Conservation (phyloP, 2,797 vertebrate genomes). For the Myotis daubentonii region DNA sequence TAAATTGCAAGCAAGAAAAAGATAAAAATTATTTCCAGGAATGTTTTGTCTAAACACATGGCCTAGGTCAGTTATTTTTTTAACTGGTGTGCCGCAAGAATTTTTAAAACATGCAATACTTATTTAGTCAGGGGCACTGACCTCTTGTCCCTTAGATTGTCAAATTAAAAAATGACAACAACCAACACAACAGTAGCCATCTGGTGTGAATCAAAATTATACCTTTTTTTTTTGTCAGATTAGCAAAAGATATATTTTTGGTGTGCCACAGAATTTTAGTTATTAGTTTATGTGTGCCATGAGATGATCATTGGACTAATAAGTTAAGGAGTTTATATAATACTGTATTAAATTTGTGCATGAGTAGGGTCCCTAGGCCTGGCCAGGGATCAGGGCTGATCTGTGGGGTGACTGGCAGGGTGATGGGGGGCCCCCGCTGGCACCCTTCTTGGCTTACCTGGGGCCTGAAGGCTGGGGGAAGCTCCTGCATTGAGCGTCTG, state of each 20-base stretch:
- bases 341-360: neutral
- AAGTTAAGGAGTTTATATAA: neutral
- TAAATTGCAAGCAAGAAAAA: neutral
- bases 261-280: neutral
- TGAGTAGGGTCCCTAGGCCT: too few relatives aligned
- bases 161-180: neutral
- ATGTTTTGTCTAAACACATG: slow-evolving; percentile 17
- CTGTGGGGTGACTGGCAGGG: too few relatives aligned
- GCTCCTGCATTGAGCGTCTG: too few relatives aligned
- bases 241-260: neutral
- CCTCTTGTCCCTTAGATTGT: neutral
- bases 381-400: too few relatives aligned
- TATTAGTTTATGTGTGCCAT: neutral
- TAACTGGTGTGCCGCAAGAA: neutral
- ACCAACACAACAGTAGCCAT: neutral
- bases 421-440: too few relatives aligned
- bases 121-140: neutral
- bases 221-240: neutral
- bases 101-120: neutral
- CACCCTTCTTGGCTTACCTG: too few relatives aligned
- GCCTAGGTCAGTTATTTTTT: neutral
- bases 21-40: neutral
- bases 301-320: neutral
- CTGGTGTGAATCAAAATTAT: neutral
- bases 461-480: too few relatives aligned